Evolutionary conservation across 1,140 invertebrate genomes (phyloP).

Genomic region (Drosophila lacertosa): DNA sequence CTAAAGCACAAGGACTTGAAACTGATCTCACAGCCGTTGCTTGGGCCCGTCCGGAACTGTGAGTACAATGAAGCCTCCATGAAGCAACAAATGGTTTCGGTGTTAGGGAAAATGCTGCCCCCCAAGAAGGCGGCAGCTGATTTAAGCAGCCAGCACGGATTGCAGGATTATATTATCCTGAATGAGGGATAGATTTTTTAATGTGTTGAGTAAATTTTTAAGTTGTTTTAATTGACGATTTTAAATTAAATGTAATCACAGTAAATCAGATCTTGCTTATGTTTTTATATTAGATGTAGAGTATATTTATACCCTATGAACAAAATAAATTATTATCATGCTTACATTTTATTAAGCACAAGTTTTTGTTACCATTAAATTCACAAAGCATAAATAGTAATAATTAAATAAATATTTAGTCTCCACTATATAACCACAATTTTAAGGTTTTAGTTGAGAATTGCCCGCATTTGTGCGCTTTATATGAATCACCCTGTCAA

Average conservation of each 20-base stretch:
- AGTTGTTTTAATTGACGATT: neutral
- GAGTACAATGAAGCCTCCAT: neutral
- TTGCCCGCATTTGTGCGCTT: neutral
- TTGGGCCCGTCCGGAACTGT: neutral
- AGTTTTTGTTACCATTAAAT: too few species aligned
- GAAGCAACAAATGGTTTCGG: conserved; percentile 13
- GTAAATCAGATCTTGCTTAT: too few species aligned
- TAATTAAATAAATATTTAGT: too few species aligned
- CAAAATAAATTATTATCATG: too few species aligned
- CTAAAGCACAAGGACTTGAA: conserved; percentile 1
- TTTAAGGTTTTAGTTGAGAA: conserved; percentile 1
- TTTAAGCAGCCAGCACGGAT: too few species aligned
- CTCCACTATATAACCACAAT: neutral
- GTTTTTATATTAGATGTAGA: too few species aligned
- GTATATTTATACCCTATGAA: too few species aligned
- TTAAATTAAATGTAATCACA: neutral
- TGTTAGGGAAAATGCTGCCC: conserved; percentile 3
- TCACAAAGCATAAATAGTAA: too few species aligned
- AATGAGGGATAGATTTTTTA: neutral
- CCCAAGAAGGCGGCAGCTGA: neutral
- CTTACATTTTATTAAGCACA: too few species aligned
- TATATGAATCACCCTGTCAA: conserved; percentile 9
- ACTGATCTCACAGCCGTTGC: conserved; percentile 18
- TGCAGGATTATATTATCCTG: neutral
- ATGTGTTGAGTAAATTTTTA: neutral